Evolutionary conservation across 1,140 invertebrate species (phyloP).

Genomic region (Dolichoris vasculosae): DNA sequence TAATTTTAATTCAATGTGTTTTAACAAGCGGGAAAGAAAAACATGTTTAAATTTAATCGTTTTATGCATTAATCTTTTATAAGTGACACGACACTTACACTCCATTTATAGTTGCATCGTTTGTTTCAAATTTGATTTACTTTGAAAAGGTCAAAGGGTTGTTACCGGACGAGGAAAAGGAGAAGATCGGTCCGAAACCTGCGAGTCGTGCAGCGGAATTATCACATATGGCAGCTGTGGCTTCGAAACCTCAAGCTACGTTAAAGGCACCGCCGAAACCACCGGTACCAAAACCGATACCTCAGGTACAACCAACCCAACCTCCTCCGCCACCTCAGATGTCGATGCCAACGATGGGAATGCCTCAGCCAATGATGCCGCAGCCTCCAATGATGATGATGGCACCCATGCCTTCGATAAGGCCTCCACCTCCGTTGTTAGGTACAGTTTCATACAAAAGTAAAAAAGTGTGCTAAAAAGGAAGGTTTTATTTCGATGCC

Average conservation of each 20-base stretch:
- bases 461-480: neutral
- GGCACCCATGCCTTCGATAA: conserved; percentile 78
- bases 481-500: neutral
- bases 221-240: conserved; percentile 70
- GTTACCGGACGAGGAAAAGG: conserved; percentile 94
- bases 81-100: neutral
- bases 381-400: conserved; percentile 82
- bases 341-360: conserved; percentile 74
- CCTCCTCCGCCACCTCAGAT: conserved; percentile 69
- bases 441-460: neutral
- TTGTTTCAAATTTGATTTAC: neutral
- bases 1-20: too few species aligned
- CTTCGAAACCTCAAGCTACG: conserved; percentile 74
- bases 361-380: conserved; percentile 76
- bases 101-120: neutral
- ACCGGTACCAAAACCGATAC: conserved; percentile 68
- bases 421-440: conserved; percentile 76
- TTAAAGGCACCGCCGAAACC: conserved; percentile 72
- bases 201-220: conserved; percentile 73
- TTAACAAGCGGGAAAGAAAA: too few species aligned
- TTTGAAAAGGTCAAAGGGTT: conserved; percentile 82
- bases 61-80: too few species aligned
- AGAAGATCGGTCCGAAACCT: conserved; percentile 90
- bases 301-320: conserved; percentile 65
- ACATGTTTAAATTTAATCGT: too few species aligned